Conservation (phyloP, 2,888 invertebrate genomes). For the Ommatoiulus sabulosus region DNA sequence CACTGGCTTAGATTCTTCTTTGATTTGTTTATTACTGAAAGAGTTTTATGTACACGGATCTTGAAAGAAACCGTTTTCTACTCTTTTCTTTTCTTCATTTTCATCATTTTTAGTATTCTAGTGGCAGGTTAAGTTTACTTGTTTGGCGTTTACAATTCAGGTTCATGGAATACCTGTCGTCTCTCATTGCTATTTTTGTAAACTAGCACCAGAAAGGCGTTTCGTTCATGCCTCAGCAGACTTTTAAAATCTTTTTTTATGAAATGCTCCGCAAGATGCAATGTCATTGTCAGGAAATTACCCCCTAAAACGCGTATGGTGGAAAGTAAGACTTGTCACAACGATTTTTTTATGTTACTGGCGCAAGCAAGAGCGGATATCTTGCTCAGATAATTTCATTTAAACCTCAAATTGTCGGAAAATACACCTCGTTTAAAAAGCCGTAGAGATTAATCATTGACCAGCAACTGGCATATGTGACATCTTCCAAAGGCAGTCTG, state of each 20-base stretch:
- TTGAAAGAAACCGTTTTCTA: no score
- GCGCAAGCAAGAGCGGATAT: not conserved
- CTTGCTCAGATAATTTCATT: constrained; percentile 12
- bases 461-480: constrained; percentile 12
- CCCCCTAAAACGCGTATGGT: not conserved
- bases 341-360: not conserved
- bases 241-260: not conserved
- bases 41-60: no score
- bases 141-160: no score
- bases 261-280: not conserved
- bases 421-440: constrained; percentile 36
- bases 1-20: no score
- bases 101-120: no score
- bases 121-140: no score
- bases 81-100: no score
- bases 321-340: not conserved
- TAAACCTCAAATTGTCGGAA: constrained; percentile 33
- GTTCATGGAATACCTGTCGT: no score
- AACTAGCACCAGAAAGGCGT: no score
- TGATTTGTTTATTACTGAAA: no score
- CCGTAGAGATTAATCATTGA: constrained; percentile 21
- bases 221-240: not conserved
- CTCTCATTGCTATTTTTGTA: no score
- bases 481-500: constrained; percentile 8
- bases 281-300: not conserved